A percentile compares a stretch with the other conserved stretches of the same genome.
phyloP scores from a whole-genome alignment of 1,140 invertebrate species.

The Dendroctonus valens region DNA sequence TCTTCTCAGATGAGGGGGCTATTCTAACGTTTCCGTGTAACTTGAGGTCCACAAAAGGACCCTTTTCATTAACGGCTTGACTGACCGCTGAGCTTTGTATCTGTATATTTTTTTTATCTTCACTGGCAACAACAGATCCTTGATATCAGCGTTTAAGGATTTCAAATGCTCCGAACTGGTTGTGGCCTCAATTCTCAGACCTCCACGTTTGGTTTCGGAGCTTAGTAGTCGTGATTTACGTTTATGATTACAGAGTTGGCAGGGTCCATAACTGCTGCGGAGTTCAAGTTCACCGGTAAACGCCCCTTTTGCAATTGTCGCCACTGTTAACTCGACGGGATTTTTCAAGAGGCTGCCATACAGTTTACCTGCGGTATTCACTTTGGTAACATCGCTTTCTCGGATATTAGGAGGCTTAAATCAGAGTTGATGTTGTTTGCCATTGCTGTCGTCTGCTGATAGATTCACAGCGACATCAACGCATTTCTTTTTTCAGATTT shows the following conservation, averaged over 20 bases:
- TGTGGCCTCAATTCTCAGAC: conserved; percentile 49
- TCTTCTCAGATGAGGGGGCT: conserved; percentile 30
- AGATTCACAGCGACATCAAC: conserved; percentile 48
- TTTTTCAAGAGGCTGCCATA: conserved; percentile 50
- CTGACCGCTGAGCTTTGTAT: conserved; percentile 22
- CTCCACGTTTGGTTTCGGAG: conserved; percentile 49
- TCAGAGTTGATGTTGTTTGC: conserved; percentile 51
- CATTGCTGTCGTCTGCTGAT: conserved; percentile 44
- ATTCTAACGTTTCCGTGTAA: conserved; percentile 40
- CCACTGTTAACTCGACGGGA: conserved; percentile 43
- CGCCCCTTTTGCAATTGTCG: conserved; percentile 39
- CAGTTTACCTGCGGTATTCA: conserved; percentile 38
- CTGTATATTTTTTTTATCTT: conserved; percentile 29
- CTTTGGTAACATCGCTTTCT: conserved; percentile 46
- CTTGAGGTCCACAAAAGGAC: conserved; percentile 37
- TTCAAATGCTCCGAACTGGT: conserved; percentile 57
- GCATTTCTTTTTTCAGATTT: conserved; percentile 51
- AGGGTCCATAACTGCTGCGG: conserved; percentile 39
- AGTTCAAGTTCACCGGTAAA: conserved; percentile 39
- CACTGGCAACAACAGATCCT: conserved; percentile 31
- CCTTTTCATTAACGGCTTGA: conserved; percentile 31
- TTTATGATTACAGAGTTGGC: conserved; percentile 18
- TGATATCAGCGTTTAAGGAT: conserved; percentile 49
- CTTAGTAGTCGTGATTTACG: conserved; percentile 42
- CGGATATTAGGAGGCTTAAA: conserved; percentile 47